Evolutionary conservation across 2,888 invertebrate genomes (phyloP).

Genomic region (Drosophila barbarae): DNA sequence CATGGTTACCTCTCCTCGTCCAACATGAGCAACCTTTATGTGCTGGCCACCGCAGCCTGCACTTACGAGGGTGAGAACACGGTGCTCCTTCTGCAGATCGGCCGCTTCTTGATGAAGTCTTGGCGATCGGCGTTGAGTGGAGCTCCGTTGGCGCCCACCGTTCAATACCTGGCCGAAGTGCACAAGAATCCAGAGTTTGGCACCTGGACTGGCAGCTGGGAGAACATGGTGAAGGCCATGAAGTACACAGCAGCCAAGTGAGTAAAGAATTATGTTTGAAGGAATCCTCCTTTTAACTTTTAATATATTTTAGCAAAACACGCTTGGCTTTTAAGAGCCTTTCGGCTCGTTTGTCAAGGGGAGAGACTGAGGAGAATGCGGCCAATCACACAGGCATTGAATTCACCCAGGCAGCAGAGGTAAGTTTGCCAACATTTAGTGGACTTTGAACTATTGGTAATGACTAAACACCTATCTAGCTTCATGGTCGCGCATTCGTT

Average conservation of each 20-base stretch:
- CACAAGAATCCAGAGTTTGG: slow-evolving; percentile 55
- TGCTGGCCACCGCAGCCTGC: slow-evolving; percentile 89
- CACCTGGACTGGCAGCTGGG: slow-evolving; percentile 73
- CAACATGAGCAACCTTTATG: slow-evolving; percentile 90
- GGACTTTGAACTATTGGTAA: not conserved
- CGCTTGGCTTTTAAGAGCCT: slow-evolving; percentile 85
- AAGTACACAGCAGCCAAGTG: slow-evolving; percentile 80
- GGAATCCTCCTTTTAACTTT: no score
- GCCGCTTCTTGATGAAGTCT: slow-evolving; percentile 89
- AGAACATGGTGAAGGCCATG: slow-evolving; percentile 79
- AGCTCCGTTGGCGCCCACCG: slow-evolving; percentile 83
- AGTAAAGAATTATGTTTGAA: slow-evolving; percentile 20
- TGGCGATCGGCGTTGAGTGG: slow-evolving; percentile 85
- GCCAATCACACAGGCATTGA: slow-evolving; percentile 93
- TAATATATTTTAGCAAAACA: slow-evolving; percentile 83
- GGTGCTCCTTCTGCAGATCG: slow-evolving; percentile 93
- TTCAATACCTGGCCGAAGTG: slow-evolving; percentile 83
- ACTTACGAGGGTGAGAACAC: slow-evolving; percentile 99
- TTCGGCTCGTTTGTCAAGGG: slow-evolving; percentile 84
- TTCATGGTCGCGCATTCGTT: slow-evolving; percentile 90
- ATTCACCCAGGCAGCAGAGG: slow-evolving; percentile 89
- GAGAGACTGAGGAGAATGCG: slow-evolving; percentile 87
- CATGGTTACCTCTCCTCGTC: slow-evolving; percentile 95
- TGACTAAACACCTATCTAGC: slow-evolving; percentile 79
- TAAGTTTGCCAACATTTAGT: slow-evolving; percentile 69